Evolutionary conservation across 23 tunicate species (phyloP).

Genomic region (Aplidium turbinatum): DNA sequence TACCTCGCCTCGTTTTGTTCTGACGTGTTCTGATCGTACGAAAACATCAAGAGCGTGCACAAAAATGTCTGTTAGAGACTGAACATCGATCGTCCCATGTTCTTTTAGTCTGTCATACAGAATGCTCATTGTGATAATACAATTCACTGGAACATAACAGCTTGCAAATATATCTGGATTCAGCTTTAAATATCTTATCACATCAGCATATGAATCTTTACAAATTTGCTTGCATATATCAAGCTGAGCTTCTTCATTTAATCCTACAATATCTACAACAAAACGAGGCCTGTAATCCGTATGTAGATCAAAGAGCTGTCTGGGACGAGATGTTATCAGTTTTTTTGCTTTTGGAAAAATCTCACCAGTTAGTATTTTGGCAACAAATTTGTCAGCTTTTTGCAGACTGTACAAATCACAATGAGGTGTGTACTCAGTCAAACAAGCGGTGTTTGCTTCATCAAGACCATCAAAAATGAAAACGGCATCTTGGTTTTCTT

Average conservation of each 20-base stretch:
- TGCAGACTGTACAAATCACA: background rate
- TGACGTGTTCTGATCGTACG: conserved; percentile 6
- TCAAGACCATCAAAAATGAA: too few relatives aligned
- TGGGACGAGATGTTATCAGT: conserved; percentile 27
- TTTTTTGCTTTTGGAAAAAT: conserved; percentile 6
- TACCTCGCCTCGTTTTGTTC: background rate
- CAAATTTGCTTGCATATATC: conserved; percentile 12
- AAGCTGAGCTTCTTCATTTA: conserved; percentile 1
- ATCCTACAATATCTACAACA: conserved; percentile 13
- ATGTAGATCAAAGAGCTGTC: conserved; percentile 2
- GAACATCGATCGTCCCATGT: background rate
- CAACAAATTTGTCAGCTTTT: background rate
- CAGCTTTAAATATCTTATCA: background rate
- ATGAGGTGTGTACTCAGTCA: background rate
- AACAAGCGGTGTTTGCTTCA: conserved; percentile 15
- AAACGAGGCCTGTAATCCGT: background rate
- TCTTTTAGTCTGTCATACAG: background rate
- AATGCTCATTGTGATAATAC: background rate
- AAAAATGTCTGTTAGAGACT: conserved; percentile 4
- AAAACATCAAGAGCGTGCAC: conserved; percentile 1
- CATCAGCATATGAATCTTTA: background rate
- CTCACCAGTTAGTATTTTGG: background rate
- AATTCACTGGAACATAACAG: conserved; percentile 35
- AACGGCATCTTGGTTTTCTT: too few relatives aligned
- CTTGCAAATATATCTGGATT: conserved; percentile 5